Base-by-base conservation (phyloP, 2,888 invertebrate species). In the Orchesellides sinensis region DNA sequence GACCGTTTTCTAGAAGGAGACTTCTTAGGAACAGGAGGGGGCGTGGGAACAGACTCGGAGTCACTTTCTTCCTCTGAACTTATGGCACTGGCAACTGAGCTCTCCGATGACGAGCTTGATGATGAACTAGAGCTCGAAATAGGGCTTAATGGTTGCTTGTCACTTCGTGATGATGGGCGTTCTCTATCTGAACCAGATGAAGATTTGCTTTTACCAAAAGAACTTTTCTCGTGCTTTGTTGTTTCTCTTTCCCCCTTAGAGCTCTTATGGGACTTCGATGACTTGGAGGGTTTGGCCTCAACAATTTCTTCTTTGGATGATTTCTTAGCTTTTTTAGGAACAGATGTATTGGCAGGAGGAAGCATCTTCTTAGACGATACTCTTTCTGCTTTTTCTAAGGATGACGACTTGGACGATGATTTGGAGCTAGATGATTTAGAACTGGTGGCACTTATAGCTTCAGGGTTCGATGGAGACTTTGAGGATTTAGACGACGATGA, bases 321-420 rank as follows among this genome's bases (percentile, higher is more conserved):
- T 59, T 86, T 86, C 70, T 85, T 85, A 25, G 85, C 78, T 81
- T 88, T 88, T 80, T 87, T 88, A 56, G 88, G 87, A 72, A 88
- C 88, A 59, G 86, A 84, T 3, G 88, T 87, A 56, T 85, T 86
- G 8, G 75, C 85, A 23, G 88, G 88, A 23, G 88, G 88, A 29
- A 87, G 74, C 87, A 88, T 88, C n/a, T 86, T 87, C 65, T 87
- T 88, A 5, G 84, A 69, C 5, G 79, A 63, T 0, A 79, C 77
- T 54, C 85, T 86, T 29, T 85, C 85, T 12, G 49, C 69, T 54
- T 83, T 85, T 12, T 73, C 74, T 21, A 81, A 66, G n/a, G 63
- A 73, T 4, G 61, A 73, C 14, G 75, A 68, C 29, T 72, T 80
- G 3, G 83, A 72, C 6, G 85, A 84, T 12, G 85, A 83, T 49